Base-by-base conservation (phyloP, 2,113 vertebrate genomes). In the Podarcis muralis region DNA sequence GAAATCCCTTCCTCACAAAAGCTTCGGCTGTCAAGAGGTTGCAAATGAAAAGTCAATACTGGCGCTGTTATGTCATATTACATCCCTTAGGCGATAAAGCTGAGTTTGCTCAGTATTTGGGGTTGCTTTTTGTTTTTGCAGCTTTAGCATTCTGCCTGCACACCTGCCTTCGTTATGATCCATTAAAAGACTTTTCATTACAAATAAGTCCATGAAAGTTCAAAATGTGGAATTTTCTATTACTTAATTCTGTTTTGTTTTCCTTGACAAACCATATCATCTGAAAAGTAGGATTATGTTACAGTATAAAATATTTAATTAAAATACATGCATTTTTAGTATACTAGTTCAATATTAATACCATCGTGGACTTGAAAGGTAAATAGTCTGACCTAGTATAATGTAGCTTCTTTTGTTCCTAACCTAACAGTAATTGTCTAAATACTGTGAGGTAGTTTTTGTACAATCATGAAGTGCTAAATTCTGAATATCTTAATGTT, bases 21-120 rank as follows among this genome's bases (percentile, higher is more conserved):
- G 93, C 90, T 88, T 90, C 76, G 88, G 88, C 87, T 95, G 93
- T 95, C 91, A 93, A 94, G 90, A 94, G 62, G 90, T 91, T 87
- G 90, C 87, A 93, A 95, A 57, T 88, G 86, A 87, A 89, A 90
- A 93, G 90, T 83, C 93, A 92, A 95, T 91, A 87, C 91, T 82
- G 87, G 62, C 71, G 32, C 72, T 87, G 72, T 91, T 91, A 79
- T 87, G 91, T 81, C 89, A 72, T 6, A 35, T 92, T 91, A 83
- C 77, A 84, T 68, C 88, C 94, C 95, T 84, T 77, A 86, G 94
- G 87, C 94, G 87, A 91, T 77, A 85, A 83, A 48, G 72, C 75
- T 85, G 71, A 57, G 65, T 89, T 91, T 91, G 85, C 62, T 6
- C 20, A 84, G 81, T 90, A 91, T 72, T 1, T 65, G 72, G 71